A percentile compares a stretch with the other conserved stretches of the same genome.
Evolutionary conservation across 2,797 vertebrate genomes (phyloP).

Genomic region (Carcharodon carcharias): DNA sequence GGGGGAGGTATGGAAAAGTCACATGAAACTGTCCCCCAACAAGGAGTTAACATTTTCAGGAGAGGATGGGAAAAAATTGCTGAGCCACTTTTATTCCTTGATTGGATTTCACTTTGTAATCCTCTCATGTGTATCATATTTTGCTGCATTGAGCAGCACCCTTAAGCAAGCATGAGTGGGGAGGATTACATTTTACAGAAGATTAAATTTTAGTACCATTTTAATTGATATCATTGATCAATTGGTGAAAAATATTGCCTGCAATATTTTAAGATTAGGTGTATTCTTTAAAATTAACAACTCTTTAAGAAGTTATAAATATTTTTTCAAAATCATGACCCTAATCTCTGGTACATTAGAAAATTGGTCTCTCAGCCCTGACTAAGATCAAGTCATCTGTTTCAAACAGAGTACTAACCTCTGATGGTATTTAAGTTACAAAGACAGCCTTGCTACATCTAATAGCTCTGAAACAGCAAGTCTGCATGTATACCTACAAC

Average conservation of each 20-base stretch:
- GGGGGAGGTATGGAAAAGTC: neutral
- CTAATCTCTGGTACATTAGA: neutral
- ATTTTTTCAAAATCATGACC: neutral
- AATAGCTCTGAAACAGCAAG: neutral
- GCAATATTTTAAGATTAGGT: neutral
- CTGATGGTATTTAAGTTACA: neutral
- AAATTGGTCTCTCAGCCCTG: neutral
- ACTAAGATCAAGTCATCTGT: neutral
- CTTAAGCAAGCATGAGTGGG: neutral
- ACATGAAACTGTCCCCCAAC: neutral
- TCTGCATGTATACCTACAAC: neutral
- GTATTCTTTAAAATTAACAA: neutral
- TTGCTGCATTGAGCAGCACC: neutral
- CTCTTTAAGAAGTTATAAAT: neutral
- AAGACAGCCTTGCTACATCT: neutral
- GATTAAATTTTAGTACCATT: neutral
- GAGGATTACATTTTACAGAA: neutral
- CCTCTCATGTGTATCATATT: neutral
- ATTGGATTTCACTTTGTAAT: neutral
- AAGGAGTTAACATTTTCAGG: neutral
- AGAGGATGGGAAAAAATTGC: neutral
- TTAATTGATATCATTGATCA: neutral
- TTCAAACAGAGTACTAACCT: neutral
- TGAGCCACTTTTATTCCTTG: neutral
- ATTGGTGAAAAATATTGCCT: neutral